Percentiles rank a stretch among this genome's conserved stretches.
These are phyloP conservation scores for Cryptomyrus ogoouensis DNA, from an alignment of 2,113 vertebrate genomes.

Conservation along the genomic window DNA sequence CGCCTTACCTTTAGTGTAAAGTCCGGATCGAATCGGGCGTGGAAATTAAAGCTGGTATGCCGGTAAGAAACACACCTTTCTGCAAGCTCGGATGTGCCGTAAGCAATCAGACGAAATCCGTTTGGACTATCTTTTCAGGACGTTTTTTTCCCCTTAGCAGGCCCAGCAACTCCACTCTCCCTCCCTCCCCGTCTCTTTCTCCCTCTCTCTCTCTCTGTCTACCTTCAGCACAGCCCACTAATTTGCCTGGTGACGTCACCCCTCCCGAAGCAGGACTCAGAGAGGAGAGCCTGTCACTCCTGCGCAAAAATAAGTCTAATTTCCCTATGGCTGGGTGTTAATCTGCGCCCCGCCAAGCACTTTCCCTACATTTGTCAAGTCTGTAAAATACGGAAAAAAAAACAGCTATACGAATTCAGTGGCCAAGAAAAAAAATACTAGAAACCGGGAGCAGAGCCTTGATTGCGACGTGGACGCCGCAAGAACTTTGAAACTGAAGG, in stretches of 20 bases:
- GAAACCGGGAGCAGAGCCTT: not conserved
- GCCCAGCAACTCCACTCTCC: slow-evolving; percentile 18
- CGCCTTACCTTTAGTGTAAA: slow-evolving; percentile 20
- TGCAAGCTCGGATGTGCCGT: not conserved
- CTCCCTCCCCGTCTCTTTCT: not conserved
- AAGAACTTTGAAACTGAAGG: slow-evolving; percentile 8
- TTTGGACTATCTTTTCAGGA: slow-evolving; percentile 10
- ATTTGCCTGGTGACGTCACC: slow-evolving; percentile 18
- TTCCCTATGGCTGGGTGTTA: not conserved
- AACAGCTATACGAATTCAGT: not conserved
- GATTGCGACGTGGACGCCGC: not conserved
- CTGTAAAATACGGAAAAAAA: not conserved
- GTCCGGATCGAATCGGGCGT: slow-evolving; percentile 9
- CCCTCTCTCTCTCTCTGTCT: not conserved
- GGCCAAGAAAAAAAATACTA: not conserved
- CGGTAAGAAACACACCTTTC: not conserved
- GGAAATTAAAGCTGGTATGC: not conserved
- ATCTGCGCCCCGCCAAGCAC: not conserved
- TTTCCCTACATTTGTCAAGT: not conserved
- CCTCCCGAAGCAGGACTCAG: slow-evolving; percentile 1
- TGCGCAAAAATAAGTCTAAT: not conserved
- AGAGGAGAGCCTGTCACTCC: not conserved
- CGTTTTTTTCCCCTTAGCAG: slow-evolving; percentile 11
- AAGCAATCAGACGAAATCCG: not conserved
- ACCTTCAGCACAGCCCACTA: slow-evolving; percentile 3